These are phyloP conservation scores for Biston betularia DNA, from an alignment of 2,888 invertebrate species.

Conservation along the genomic window DNA sequence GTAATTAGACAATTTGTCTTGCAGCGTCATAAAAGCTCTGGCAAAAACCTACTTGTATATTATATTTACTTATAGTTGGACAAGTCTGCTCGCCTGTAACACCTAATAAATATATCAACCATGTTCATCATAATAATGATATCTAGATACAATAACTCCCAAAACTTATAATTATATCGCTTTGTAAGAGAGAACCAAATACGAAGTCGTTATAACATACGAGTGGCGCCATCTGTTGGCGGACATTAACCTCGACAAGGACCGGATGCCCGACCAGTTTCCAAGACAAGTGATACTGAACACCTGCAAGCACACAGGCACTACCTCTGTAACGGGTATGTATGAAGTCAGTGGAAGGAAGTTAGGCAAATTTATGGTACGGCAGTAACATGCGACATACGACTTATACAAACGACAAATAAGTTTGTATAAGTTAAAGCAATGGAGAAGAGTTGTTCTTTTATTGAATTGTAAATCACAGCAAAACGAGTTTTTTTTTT, in stretches of 20 bases:
- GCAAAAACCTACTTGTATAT: slow-evolving; percentile 16
- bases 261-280: slow-evolving; percentile 85
- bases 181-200: slow-evolving; percentile 4
- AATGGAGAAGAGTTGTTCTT: neutral
- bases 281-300: slow-evolving; percentile 68
- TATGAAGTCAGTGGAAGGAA: slow-evolving; percentile 36
- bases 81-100: no score
- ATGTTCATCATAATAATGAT: no score
- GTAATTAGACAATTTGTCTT: slow-evolving; percentile 77
- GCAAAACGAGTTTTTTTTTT: no score
- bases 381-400: neutral
- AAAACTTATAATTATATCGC: no score
- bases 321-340: slow-evolving; percentile 52
- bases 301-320: slow-evolving; percentile 70
- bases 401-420: neutral
- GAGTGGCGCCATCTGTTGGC: slow-evolving; percentile 76
- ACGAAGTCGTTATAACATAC: slow-evolving; percentile 42
- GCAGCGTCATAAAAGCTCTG: slow-evolving; percentile 56
- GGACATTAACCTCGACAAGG: slow-evolving; percentile 57
- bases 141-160: no score
- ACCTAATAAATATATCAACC: no score
- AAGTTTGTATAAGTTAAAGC: no score
- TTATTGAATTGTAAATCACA: slow-evolving; percentile 4
- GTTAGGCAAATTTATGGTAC: neutral
- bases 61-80: no score